These are phyloP conservation scores for Syndactyla subalaris DNA, from an alignment of 2,797 vertebrate genomes.

Conservation along the genomic window DNA sequence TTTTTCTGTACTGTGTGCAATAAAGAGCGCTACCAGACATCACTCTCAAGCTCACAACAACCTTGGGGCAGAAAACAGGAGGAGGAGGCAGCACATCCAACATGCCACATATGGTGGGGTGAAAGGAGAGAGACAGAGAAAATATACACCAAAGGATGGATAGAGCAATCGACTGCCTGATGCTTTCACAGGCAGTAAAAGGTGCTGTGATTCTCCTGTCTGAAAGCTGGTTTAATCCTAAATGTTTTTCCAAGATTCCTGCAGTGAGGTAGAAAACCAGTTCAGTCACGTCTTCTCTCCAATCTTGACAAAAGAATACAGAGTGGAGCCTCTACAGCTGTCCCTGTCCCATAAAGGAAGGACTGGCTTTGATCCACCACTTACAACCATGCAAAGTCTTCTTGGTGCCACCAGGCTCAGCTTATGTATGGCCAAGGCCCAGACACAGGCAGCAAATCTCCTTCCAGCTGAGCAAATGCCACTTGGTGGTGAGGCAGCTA, in stretches of 20 bases:
- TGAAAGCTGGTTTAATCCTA: not conserved
- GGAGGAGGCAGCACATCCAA: slow-evolving; percentile 14
- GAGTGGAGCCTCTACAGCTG: not conserved
- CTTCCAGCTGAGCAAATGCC: not conserved
- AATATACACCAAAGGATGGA: not conserved
- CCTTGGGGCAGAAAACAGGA: slow-evolving; percentile 61
- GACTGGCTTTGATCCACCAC: not conserved
- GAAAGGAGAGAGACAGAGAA: slow-evolving; percentile 12
- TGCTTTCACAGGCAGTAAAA: not conserved
- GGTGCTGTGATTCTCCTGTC: not conserved
- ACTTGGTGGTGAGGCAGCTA: not conserved
- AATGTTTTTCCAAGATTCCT: not conserved
- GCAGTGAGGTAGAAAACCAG: not conserved
- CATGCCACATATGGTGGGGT: slow-evolving; percentile 13
- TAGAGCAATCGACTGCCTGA: not conserved
- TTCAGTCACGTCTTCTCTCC: not conserved
- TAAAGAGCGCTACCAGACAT: slow-evolving; percentile 66
- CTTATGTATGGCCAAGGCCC: not conserved
- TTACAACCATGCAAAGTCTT: not conserved
- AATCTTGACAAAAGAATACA: not conserved
- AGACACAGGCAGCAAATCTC: not conserved
- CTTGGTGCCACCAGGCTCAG: not conserved
- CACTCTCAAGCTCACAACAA: slow-evolving; percentile 58
- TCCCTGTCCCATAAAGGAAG: not conserved
- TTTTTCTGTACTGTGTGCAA: slow-evolving; percentile 67